A percentile compares a stretch with the other conserved stretches of the same genome.
These are phyloP conservation scores for Drosophila acutilabella DNA, from an alignment of 2,888 invertebrate genomes.

Conservation along the genomic window DNA sequence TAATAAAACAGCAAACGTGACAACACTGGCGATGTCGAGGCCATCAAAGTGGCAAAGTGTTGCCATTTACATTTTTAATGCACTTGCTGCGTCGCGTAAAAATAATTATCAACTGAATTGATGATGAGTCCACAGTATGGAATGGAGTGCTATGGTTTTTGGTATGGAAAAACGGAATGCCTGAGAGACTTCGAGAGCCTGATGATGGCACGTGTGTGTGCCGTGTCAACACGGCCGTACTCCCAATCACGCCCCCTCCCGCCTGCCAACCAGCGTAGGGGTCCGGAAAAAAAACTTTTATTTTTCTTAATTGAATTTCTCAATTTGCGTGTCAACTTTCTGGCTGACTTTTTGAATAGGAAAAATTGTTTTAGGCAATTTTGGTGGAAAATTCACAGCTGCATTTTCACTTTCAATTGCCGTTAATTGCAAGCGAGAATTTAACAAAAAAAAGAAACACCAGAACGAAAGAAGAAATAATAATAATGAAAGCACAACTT, in stretches of 20 bases:
- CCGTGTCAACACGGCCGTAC: slow-evolving; percentile 54
- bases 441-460: slow-evolving; percentile 11
- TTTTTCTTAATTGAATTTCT: slow-evolving; percentile 66
- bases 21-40: slow-evolving; percentile 39
- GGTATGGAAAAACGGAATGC: slow-evolving; percentile 28
- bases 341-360: slow-evolving; percentile 46
- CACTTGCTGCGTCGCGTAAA: slow-evolving; percentile 77
- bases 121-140: slow-evolving; percentile 54
- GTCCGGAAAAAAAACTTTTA: slow-evolving; percentile 22
- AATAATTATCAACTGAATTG: slow-evolving; percentile 83
- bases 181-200: slow-evolving; percentile 29
- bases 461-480: slow-evolving; percentile 15
- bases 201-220: slow-evolving; percentile 43
- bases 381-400: slow-evolving; percentile 20
- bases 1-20: slow-evolving; percentile 82
- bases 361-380: slow-evolving; percentile 37
- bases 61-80: slow-evolving; percentile 83
- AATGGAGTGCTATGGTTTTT: slow-evolving; percentile 5
- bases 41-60: slow-evolving; percentile 83
- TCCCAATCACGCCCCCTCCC: slow-evolving; percentile 34
- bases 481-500: slow-evolving; percentile 39
- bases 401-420: slow-evolving; percentile 65
- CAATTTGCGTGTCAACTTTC: slow-evolving; percentile 75
- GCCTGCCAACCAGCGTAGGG: neutral
- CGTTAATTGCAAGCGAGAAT: slow-evolving; percentile 56